Evolutionary conservation across 2,797 vertebrate genomes (phyloP).

Genomic region (Chaenodraco wilsoni): DNA sequence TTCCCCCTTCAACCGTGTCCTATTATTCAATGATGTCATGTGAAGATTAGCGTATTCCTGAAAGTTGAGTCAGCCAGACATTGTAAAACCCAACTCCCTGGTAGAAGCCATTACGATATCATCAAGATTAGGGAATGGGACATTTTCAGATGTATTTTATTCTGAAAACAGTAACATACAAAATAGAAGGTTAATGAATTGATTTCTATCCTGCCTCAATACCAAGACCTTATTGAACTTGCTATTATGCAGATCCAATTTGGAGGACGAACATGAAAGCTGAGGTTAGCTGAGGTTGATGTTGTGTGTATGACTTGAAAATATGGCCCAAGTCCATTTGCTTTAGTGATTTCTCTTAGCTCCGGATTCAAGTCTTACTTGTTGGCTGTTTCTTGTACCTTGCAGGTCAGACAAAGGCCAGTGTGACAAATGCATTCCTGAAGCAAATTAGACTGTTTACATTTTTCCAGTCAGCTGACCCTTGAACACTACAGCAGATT

Average conservation of each 20-base stretch:
- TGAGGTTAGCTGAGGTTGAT: background rate
- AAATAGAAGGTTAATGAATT: background rate
- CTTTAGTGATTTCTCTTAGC: slow-evolving; percentile 37
- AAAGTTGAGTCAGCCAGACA: slow-evolving; percentile 41
- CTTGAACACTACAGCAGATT: slow-evolving; percentile 43
- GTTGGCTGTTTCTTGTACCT: slow-evolving; percentile 48
- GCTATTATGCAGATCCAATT: background rate
- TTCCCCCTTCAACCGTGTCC: slow-evolving; percentile 9
- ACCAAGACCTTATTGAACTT: background rate
- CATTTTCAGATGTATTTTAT: too few relatives aligned
- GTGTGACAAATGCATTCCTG: slow-evolving; percentile 63
- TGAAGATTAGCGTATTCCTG: slow-evolving; percentile 23
- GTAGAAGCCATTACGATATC: slow-evolving; percentile 19
- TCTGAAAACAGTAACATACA: too few relatives aligned
- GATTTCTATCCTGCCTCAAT: too few relatives aligned
- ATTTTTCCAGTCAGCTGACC: slow-evolving; percentile 54
- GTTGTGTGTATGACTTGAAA: slow-evolving; percentile 5
- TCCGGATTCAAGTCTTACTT: slow-evolving; percentile 48
- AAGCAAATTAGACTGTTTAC: slow-evolving; percentile 56
- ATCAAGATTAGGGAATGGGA: background rate
- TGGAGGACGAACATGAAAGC: slow-evolving; percentile 7
- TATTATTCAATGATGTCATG: slow-evolving; percentile 29
- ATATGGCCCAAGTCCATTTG: slow-evolving; percentile 21
- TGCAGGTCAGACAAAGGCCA: slow-evolving; percentile 70
- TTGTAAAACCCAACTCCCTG: slow-evolving; percentile 30